Percentiles rank a stretch among this genome's conserved stretches.
Conservation (phyloP, 1,140 invertebrate species). For the Brachionus rubens region DNA sequence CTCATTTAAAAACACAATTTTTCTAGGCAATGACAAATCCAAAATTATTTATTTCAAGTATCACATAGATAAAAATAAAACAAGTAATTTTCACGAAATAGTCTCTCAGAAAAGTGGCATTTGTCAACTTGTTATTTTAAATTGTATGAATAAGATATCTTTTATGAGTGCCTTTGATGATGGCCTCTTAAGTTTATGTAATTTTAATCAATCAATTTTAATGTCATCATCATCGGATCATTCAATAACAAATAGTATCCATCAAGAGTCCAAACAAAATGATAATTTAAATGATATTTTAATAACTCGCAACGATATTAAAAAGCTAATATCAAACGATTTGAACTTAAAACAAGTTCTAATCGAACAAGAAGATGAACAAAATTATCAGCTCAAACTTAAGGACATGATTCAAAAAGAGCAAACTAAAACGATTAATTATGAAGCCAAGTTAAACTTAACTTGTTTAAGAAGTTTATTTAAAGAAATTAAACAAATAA, state of each 20-base stretch:
- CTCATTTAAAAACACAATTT: neutral
- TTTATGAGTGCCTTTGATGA: slow-evolving; percentile 6
- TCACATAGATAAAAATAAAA: neutral
- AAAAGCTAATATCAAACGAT: slow-evolving; percentile 22
- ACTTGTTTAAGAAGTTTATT: slow-evolving; percentile 34
- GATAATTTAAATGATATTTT: slow-evolving; percentile 39
- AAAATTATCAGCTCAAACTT: slow-evolving; percentile 31
- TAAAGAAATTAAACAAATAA: slow-evolving; percentile 14
- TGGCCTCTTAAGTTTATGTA: slow-evolving; percentile 27
- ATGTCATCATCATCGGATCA: slow-evolving; percentile 23
- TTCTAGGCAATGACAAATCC: neutral
- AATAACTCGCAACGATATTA: slow-evolving; percentile 31
- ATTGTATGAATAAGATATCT: slow-evolving; percentile 5
- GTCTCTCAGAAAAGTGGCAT: slow-evolving; percentile 3
- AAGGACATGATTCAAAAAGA: slow-evolving; percentile 40
- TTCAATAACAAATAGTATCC: neutral
- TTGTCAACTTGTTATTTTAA: neutral
- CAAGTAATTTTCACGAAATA: neutral
- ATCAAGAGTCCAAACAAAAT: neutral
- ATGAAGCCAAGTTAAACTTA: slow-evolving; percentile 37
- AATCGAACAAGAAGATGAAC: slow-evolving; percentile 38
- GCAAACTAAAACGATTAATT: slow-evolving; percentile 39
- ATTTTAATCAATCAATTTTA: neutral
- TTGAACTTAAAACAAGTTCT: slow-evolving; percentile 26
- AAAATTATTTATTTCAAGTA: neutral